A percentile compares a stretch with the other conserved stretches of the same genome.
phyloP scores from a whole-genome alignment of 1,140 invertebrate genomes.

The Drosophila ficusphila region DNA sequence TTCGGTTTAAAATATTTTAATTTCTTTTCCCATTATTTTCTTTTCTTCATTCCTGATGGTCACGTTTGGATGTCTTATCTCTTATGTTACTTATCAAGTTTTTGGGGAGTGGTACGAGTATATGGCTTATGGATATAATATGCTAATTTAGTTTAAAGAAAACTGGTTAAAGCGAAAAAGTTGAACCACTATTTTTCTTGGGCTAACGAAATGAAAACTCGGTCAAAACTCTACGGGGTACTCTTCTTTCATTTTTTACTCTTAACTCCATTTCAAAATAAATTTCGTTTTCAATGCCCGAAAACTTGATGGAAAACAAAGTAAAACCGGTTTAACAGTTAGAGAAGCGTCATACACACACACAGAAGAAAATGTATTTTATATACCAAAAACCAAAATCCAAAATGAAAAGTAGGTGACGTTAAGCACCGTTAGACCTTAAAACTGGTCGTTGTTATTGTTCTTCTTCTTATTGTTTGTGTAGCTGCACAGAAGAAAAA shows the following conservation, averaged over 20 bases:
- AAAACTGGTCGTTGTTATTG: slow-evolving; percentile 69
- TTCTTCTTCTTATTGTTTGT: slow-evolving; percentile 40
- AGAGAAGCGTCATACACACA: slow-evolving; percentile 20
- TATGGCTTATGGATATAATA: slow-evolving; percentile 36
- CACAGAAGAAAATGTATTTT: slow-evolving; percentile 54
- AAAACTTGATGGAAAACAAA: slow-evolving; percentile 30
- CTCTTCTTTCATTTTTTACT: slow-evolving; percentile 33
- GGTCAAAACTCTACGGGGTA: slow-evolving; percentile 58
- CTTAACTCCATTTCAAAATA: slow-evolving; percentile 55
- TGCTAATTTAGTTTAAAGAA: slow-evolving; percentile 36
- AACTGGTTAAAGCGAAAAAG: slow-evolving; percentile 6
- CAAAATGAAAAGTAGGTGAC: slow-evolving; percentile 75
- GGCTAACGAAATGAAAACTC: slow-evolving; percentile 33
- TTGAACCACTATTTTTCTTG: too few relatives aligned
- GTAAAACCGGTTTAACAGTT: slow-evolving; percentile 70
- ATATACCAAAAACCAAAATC: slow-evolving; percentile 50
- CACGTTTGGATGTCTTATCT: slow-evolving; percentile 65
- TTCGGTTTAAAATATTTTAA: slow-evolving; percentile 2
- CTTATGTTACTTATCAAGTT: slow-evolving; percentile 54
- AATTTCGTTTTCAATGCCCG: slow-evolving; percentile 78
- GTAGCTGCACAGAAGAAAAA: slow-evolving; percentile 18
- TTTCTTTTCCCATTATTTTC: slow-evolving; percentile 9
- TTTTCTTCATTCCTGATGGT: slow-evolving; percentile 33
- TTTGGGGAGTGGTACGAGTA: slow-evolving; percentile 15
- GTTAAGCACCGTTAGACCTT: slow-evolving; percentile 73